These are phyloP conservation scores for Eucidaris tribuloides DNA, from an alignment of 35 echinoderm and acorn worm genomes.

Conservation along the genomic window DNA sequence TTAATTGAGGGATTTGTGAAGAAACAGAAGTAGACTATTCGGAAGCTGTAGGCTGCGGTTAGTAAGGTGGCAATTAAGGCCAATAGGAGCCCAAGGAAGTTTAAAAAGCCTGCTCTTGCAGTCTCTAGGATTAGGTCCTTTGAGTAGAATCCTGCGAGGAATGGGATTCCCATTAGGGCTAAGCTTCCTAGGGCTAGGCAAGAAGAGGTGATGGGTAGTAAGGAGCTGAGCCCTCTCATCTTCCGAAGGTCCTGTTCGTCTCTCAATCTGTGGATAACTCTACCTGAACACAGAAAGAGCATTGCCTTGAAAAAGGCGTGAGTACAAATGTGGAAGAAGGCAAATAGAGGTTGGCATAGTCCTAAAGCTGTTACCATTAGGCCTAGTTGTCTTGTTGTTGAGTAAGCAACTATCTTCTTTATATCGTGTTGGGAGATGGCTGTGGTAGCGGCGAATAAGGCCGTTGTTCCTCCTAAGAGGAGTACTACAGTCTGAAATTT, in stretches of 20 bases:
- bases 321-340: slow-evolving; percentile 78
- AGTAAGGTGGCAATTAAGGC: slow-evolving; percentile 32
- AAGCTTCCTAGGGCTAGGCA: slow-evolving; percentile 45
- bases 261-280: slow-evolving; percentile 63
- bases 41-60: slow-evolving; percentile 53
- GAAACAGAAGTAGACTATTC: slow-evolving; percentile 54
- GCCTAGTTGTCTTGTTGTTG: slow-evolving; percentile 77
- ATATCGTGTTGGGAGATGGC: slow-evolving; percentile 70
- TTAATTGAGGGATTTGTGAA: background rate
- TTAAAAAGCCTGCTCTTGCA: background rate
- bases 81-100: slow-evolving; percentile 7
- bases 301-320: slow-evolving; percentile 91
- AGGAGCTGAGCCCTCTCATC: slow-evolving; percentile 31
- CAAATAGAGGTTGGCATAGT: slow-evolving; percentile 32
- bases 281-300: slow-evolving; percentile 76
- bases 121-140: slow-evolving; percentile 74
- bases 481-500: background rate
- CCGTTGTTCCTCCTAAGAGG: slow-evolving; percentile 45
- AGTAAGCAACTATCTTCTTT: slow-evolving; percentile 91
- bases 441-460: slow-evolving; percentile 52
- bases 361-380: slow-evolving; percentile 75
- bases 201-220: slow-evolving; percentile 32
- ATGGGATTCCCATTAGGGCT: slow-evolving; percentile 56
- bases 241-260: slow-evolving; percentile 86
- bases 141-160: slow-evolving; percentile 73